Conservation (phyloP, 2,888 invertebrate species). For the Drosophila flavopinicola region DNA sequence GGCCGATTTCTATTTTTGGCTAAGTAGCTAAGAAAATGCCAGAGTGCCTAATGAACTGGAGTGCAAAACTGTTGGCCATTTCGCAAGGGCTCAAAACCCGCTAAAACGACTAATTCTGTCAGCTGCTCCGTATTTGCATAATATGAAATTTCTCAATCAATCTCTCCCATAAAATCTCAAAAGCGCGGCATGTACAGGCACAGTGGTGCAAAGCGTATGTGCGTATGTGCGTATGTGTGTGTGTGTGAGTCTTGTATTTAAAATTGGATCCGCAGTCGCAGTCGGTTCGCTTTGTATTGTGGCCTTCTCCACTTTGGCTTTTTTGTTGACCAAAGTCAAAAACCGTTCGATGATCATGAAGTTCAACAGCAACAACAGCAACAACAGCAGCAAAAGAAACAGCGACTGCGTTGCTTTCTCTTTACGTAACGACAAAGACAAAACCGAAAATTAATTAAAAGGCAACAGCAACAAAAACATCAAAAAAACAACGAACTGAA, state of each 20-base stretch:
- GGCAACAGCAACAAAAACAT: no score
- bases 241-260: conserved; percentile 33
- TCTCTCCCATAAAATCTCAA: conserved; percentile 54
- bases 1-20: conserved; percentile 57
- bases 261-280: conserved; percentile 46
- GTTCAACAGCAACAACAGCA: conserved; percentile 51
- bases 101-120: conserved; percentile 43
- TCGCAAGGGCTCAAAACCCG: conserved; percentile 8
- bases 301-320: conserved; percentile 49
- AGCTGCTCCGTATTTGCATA: conserved; percentile 54
- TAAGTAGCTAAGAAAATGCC: conserved; percentile 9
- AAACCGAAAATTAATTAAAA: conserved; percentile 70
- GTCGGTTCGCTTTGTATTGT: conserved; percentile 20
- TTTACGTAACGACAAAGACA: conserved; percentile 72
- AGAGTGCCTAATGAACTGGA: conserved; percentile 13
- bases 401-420: conserved; percentile 67
- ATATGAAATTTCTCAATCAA: conserved; percentile 50
- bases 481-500: conserved; percentile 55
- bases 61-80: conserved; percentile 24
- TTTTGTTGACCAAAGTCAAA: conserved; percentile 73
- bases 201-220: background rate
- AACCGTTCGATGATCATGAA: conserved; percentile 77
- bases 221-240: no score
- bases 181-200: conserved; percentile 6
- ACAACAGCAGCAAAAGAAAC: conserved; percentile 17